phyloP scores from a whole-genome alignment of 2,797 vertebrate genomes.

The Sebastes vulpes region DNA sequence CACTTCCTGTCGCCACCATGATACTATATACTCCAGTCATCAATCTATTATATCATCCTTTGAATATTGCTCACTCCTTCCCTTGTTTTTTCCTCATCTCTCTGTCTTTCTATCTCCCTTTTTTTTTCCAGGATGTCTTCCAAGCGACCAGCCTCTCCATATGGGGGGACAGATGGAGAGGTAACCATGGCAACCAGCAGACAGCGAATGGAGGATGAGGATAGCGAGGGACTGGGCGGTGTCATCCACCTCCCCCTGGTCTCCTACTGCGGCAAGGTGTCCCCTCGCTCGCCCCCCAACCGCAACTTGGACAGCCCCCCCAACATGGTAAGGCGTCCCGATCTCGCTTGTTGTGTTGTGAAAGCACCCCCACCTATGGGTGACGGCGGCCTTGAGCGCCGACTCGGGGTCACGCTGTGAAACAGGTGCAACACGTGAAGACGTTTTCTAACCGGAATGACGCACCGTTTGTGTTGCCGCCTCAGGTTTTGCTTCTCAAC shows the following conservation, averaged over 20 bases:
- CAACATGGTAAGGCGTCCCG: conserved; percentile 75
- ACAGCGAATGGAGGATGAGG: conserved; percentile 99
- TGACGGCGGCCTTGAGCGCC: neutral
- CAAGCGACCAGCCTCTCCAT: conserved; percentile 99
- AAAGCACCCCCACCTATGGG: neutral
- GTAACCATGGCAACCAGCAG: conserved; percentile 99
- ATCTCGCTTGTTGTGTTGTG: neutral
- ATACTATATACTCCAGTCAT: conserved; percentile 25
- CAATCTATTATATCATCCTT: conserved; percentile 58
- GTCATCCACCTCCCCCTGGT: conserved; percentile 99
- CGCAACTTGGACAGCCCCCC: conserved; percentile 94
- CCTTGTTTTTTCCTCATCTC: conserved; percentile 83
- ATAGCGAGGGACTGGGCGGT: conserved; percentile 92
- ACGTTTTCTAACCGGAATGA: neutral
- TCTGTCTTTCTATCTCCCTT: conserved; percentile 80
- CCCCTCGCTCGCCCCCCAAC: conserved; percentile 90
- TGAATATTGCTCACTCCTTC: conserved; percentile 87
- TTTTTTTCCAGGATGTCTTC: conserved; percentile 99
- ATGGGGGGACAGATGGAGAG: conserved; percentile 99
- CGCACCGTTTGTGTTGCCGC: neutral
- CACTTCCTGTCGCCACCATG: neutral
- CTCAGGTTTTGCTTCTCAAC: neutral
- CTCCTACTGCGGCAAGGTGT: conserved; percentile 97
- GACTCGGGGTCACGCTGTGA: neutral
- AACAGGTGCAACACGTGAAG: neutral